Evolutionary conservation across 2,113 vertebrate genomes (phyloP).

Genomic region (Asarcornis scutulata): DNA sequence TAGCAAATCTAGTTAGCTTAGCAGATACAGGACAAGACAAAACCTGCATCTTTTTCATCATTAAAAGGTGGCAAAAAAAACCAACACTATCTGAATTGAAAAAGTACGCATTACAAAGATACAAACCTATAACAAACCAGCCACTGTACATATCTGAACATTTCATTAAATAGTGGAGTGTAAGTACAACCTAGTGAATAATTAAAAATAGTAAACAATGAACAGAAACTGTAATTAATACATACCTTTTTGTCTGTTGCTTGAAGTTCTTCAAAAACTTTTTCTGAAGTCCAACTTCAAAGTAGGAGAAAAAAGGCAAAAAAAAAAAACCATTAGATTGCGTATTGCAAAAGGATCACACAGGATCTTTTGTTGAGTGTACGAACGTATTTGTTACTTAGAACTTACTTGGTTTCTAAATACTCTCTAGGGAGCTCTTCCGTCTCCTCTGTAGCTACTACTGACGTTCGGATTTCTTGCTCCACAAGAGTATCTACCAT

Average conservation of each 20-base stretch:
- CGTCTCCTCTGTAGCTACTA: constrained; percentile 82
- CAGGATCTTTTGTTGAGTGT: background rate
- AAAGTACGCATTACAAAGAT: background rate
- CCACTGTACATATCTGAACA: background rate
- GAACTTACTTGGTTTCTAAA: constrained; percentile 89
- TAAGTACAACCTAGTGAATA: background rate
- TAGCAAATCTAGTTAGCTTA: background rate
- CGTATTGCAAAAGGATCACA: background rate
- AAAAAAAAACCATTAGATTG: background rate
- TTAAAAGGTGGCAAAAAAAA: background rate
- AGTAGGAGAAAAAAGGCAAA: constrained; percentile 23
- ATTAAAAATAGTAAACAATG: background rate
- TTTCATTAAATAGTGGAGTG: background rate
- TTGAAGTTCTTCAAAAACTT: constrained; percentile 96
- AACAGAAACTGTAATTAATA: background rate
- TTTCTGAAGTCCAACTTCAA: constrained; percentile 94
- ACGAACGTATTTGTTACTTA: background rate
- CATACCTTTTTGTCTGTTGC: constrained; percentile 92
- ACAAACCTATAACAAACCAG: background rate
- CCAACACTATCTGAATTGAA: background rate
- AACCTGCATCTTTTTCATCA: background rate
- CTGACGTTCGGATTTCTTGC: constrained; percentile 91
- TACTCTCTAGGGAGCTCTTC: constrained; percentile 92
- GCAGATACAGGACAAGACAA: background rate
- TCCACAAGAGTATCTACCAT: constrained; percentile 97